Evolutionary conservation across 1,140 invertebrate species (phyloP).

Genomic region (Halictus rubicundus): DNA sequence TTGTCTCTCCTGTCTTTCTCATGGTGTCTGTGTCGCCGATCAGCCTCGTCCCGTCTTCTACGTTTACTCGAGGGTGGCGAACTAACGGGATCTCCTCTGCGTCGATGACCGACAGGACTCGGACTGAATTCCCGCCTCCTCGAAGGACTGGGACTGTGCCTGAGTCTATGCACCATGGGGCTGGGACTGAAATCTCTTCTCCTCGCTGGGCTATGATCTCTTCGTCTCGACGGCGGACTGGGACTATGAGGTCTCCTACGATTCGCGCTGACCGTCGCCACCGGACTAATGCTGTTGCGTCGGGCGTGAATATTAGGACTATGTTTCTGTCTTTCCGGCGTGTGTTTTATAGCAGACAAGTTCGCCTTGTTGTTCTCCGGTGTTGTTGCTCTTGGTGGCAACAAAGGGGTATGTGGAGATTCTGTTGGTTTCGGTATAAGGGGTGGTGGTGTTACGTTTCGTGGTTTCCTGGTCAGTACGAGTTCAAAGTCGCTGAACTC

Average conservation of each 20-base stretch:
- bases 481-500: conserved; percentile 75
- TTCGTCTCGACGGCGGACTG: conserved; percentile 68
- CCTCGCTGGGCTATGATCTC: conserved; percentile 72
- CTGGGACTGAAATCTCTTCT: conserved; percentile 76
- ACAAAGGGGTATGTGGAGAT: conserved; percentile 82
- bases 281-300: conserved; percentile 64
- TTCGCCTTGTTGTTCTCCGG: conserved; percentile 66
- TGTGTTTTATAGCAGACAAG: conserved; percentile 57
- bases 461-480: conserved; percentile 70
- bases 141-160: conserved; percentile 74
- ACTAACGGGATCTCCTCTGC: conserved; percentile 63
- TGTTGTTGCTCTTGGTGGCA: conserved; percentile 80
- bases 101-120: conserved; percentile 65
- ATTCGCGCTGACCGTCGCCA: conserved; percentile 38
- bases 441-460: conserved; percentile 72
- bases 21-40: conserved; percentile 78
- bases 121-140: conserved; percentile 71
- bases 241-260: conserved; percentile 75
- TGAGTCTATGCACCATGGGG: conserved; percentile 67
- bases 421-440: conserved; percentile 72
- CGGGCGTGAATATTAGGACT: conserved; percentile 67
- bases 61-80: conserved; percentile 74
- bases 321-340: conserved; percentile 70
- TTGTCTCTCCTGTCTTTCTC: conserved; percentile 77
- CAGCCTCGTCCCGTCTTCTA: conserved; percentile 74